Percentiles rank a stretch among this genome's conserved stretches.
phyloP scores from a whole-genome alignment of 2,888 invertebrate genomes.

The Sphinx pinastri region DNA sequence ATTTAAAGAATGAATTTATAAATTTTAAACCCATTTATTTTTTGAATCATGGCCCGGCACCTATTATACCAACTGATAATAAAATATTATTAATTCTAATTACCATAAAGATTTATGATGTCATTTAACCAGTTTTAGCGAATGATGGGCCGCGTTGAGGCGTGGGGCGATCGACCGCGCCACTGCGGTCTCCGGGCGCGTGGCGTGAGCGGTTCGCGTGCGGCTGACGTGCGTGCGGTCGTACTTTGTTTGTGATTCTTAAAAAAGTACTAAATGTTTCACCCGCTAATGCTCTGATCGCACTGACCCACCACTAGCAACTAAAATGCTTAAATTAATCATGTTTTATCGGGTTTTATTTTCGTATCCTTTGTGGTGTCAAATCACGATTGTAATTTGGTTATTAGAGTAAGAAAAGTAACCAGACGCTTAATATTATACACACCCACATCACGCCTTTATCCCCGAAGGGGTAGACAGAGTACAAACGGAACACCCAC shows the following conservation, averaged over 20 bases:
- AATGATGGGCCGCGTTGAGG: conserved; percentile 11
- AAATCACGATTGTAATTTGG: not conserved
- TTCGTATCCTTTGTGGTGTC: conserved; percentile 7
- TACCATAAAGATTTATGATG: not conserved
- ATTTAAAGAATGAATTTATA: too few species aligned
- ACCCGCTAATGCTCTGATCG: conserved; percentile 48
- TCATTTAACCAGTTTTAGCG: conserved; percentile 1
- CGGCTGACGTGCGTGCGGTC: conserved; percentile 48
- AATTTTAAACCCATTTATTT: too few species aligned
- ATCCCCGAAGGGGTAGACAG: too few species aligned
- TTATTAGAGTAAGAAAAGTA: not conserved
- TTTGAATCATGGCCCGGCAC: too few species aligned
- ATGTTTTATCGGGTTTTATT: conserved; percentile 20
- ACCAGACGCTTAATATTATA: too few species aligned
- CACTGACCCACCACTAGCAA: conserved; percentile 36
- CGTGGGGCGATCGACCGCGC: conserved; percentile 44
- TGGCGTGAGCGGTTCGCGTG: conserved; percentile 66
- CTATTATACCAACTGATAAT: too few species aligned
- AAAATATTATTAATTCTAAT: too few species aligned
- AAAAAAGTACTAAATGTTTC: conserved; percentile 69
- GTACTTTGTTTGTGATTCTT: conserved; percentile 73
- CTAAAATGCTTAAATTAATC: conserved; percentile 28
- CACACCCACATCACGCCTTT: too few species aligned
- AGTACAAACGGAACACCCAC: too few species aligned
- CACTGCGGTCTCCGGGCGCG: conserved; percentile 53